Conservation (phyloP, 1,140 invertebrate species). For the Leptinotarsa texana region DNA sequence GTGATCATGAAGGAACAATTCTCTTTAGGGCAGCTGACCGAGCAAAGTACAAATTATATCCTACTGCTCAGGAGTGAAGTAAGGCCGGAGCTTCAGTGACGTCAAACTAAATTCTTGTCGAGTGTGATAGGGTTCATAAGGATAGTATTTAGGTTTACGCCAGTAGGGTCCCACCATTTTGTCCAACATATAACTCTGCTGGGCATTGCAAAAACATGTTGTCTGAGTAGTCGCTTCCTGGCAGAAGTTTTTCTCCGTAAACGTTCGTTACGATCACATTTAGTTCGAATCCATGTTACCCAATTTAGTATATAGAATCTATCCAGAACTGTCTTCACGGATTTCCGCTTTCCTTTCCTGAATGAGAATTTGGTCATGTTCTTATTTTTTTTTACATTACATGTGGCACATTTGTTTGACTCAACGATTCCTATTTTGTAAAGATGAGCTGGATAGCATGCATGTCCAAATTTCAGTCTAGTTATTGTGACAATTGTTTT, state of each 20-base stretch:
- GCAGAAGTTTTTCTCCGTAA: conserved; percentile 71
- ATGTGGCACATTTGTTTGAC: too few relatives aligned
- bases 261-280: conserved; percentile 72
- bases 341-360: conserved; percentile 74
- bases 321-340: conserved; percentile 69
- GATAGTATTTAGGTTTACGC: conserved; percentile 77
- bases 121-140: conserved; percentile 83
- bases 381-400: conserved; percentile 55
- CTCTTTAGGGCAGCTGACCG: too few relatives aligned
- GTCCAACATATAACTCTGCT: conserved; percentile 76
- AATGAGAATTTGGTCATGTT: conserved; percentile 74
- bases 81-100: conserved; percentile 61
- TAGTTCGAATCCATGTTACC: conserved; percentile 87
- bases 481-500: too few relatives aligned
- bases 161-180: conserved; percentile 85
- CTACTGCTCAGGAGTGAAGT: conserved; percentile 44
- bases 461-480: too few relatives aligned
- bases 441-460: too few relatives aligned
- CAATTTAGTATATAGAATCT: conserved; percentile 83
- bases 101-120: conserved; percentile 72
- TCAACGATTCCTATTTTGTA: too few relatives aligned
- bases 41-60: neutral
- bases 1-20: too few relatives aligned
- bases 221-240: conserved; percentile 62
- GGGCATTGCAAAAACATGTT: conserved; percentile 82